A percentile compares a stretch with the other conserved stretches of the same genome.
These are phyloP conservation scores for Misgurnus anguillicaudatus DNA, from an alignment of 2,113 vertebrate species.

Conservation along the genomic window DNA sequence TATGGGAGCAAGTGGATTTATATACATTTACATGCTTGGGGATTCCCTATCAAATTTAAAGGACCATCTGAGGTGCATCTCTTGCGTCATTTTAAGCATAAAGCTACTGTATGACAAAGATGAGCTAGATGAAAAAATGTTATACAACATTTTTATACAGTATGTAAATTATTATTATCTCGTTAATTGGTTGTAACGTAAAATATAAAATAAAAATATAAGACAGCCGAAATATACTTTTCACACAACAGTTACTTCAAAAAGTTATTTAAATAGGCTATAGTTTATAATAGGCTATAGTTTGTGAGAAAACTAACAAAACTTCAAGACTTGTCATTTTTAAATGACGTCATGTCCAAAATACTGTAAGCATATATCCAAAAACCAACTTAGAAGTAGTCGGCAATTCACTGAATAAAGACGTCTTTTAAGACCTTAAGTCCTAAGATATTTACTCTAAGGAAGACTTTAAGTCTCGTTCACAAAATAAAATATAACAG, in stretches of 20 bases:
- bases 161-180: no score
- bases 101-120: no score
- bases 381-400: constrained; percentile 20
- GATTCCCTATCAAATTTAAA: not conserved
- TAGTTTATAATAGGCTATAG: not conserved
- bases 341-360: constrained; percentile 5
- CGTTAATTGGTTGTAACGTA: no score
- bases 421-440: constrained; percentile 2
- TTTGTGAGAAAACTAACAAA: constrained; percentile 12
- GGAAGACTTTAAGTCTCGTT: constrained; percentile 8
- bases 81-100: no score
- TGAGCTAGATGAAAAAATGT: no score
- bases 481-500: not conserved
- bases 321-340: constrained; percentile 18
- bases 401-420: constrained; percentile 23
- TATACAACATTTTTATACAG: no score
- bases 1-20: not conserved
- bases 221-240: no score
- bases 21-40: not conserved
- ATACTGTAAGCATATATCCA: constrained; percentile 4
- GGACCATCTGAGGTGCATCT: no score
- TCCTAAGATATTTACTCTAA: constrained; percentile 4
- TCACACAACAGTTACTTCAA: no score
- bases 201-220: no score
- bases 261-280: no score